A percentile compares a stretch with the other conserved stretches of the same genome.
These are phyloP conservation scores for Probosciger aterrimus DNA, from an alignment of 2,113 vertebrate species.

Conservation along the genomic window DNA sequence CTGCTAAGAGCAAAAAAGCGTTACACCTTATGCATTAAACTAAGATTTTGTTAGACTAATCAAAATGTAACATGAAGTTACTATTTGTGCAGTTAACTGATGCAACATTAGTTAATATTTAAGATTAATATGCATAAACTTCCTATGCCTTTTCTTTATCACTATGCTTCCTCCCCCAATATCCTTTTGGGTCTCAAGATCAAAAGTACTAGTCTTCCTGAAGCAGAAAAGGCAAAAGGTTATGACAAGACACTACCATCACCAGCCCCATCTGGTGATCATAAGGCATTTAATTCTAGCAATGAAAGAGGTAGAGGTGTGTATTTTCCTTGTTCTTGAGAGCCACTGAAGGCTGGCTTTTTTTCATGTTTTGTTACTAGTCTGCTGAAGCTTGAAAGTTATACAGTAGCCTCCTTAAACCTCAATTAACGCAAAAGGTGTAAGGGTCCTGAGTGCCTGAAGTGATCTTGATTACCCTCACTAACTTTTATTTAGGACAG, in stretches of 20 bases:
- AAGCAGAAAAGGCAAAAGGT: background rate
- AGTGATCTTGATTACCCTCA: background rate
- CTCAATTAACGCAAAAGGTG: background rate
- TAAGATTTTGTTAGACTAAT: background rate
- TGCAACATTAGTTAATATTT: background rate
- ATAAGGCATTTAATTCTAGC: background rate
- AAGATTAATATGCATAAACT: background rate
- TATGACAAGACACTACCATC: background rate
- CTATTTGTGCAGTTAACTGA: background rate
- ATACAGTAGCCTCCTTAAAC: background rate
- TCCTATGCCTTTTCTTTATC: background rate
- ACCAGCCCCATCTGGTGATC: background rate
- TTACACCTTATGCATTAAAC: background rate
- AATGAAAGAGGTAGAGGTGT: rapidly evolving
- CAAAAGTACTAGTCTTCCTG: background rate
- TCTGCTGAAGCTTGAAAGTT: background rate
- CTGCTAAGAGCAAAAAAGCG: background rate
- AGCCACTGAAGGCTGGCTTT: background rate
- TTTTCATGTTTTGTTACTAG: background rate
- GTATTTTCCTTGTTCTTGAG: background rate
- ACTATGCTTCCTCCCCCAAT: background rate
- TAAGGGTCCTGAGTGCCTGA: background rate
- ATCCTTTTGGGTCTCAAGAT: background rate
- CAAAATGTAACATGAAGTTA: background rate
- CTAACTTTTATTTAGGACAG: background rate